Evolutionary conservation across 2,797 vertebrate genomes (phyloP).

Genomic region (Oryzias sinensis): DNA sequence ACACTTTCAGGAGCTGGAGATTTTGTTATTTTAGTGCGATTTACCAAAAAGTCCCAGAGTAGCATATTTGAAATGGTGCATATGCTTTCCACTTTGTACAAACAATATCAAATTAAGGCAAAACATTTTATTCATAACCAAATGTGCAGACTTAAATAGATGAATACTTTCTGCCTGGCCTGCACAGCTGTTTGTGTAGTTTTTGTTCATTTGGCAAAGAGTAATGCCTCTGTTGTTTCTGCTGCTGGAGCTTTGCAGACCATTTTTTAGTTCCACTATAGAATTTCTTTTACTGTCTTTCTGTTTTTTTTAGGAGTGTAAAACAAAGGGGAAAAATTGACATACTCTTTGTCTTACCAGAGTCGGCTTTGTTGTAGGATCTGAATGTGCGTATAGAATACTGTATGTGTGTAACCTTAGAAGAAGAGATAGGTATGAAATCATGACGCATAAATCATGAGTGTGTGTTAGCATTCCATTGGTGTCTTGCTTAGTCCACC

Average conservation of each 20-base stretch:
- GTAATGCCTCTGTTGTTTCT: constrained; percentile 61
- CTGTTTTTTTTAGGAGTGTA: constrained; percentile 10
- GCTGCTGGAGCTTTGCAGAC: constrained; percentile 51
- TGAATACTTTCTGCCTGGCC: constrained; percentile 55
- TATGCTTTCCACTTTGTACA: constrained; percentile 47
- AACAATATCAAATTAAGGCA: constrained; percentile 54
- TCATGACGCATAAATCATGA: constrained; percentile 58
- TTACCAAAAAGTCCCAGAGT: constrained; percentile 12
- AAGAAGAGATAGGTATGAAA: constrained; percentile 29
- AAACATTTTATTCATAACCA: constrained; percentile 49
- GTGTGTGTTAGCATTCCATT: constrained; percentile 54
- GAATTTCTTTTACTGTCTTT: constrained; percentile 17
- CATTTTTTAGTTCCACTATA: constrained; percentile 47
- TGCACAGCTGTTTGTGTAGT: constrained; percentile 62
- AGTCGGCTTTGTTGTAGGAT: constrained; percentile 20
- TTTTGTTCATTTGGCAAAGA: constrained; percentile 69
- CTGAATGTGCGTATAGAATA: constrained; percentile 6
- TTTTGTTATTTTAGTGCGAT: constrained; percentile 14
- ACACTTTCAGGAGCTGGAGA: constrained; percentile 14
- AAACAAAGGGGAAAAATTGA: constrained; percentile 37
- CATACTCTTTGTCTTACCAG: constrained; percentile 44
- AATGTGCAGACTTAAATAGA: constrained; percentile 59
- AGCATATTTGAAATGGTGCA: constrained; percentile 36
- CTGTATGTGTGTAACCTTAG: constrained; percentile 31
- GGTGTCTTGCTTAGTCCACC: constrained; percentile 65